A percentile compares a stretch with the other conserved stretches of the same genome.
These are phyloP conservation scores for Heliothis peltigera DNA, from an alignment of 2,888 invertebrate genomes.

Conservation along the genomic window DNA sequence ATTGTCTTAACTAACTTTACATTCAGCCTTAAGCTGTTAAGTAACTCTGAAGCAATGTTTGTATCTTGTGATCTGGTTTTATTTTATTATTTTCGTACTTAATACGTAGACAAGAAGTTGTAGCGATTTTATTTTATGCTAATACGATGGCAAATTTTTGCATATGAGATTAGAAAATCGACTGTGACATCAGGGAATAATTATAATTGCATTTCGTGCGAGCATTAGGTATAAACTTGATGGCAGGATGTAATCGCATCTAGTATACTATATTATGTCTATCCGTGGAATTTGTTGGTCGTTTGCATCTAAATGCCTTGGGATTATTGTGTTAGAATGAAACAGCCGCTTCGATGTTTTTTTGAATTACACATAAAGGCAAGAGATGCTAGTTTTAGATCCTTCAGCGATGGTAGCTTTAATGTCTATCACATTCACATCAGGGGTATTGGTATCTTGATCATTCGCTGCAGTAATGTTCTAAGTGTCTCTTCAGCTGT, in stretches of 20 bases:
- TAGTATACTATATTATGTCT: conserved; percentile 3
- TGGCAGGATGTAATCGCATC: conserved; percentile 13
- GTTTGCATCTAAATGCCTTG: background rate
- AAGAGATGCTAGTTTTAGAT: conserved; percentile 28
- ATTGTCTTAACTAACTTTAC: conserved; percentile 32
- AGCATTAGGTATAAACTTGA: conserved; percentile 5
- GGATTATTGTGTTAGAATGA: conserved; percentile 5
- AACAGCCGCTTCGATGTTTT: background rate
- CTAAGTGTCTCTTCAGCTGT: background rate
- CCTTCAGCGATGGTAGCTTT: no score
- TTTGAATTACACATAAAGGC: conserved; percentile 6
- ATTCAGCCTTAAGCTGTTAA: conserved; percentile 8
- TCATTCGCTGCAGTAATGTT: conserved; percentile 19
- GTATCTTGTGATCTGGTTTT: background rate
- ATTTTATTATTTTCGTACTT: conserved; percentile 8
- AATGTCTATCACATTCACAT: no score
- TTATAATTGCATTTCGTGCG: conserved; percentile 13
- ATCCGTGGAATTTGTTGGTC: conserved; percentile 10
- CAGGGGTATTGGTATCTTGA: conserved; percentile 10
- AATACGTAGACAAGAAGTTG: background rate
- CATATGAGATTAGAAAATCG: conserved; percentile 15
- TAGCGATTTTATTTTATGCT: conserved; percentile 7
- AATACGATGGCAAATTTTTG: background rate
- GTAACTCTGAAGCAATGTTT: conserved; percentile 15
- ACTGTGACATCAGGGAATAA: conserved; percentile 2